These are phyloP conservation scores for Chloropsis cyanopogon DNA, from an alignment of 2,113 vertebrate species.

Conservation along the genomic window DNA sequence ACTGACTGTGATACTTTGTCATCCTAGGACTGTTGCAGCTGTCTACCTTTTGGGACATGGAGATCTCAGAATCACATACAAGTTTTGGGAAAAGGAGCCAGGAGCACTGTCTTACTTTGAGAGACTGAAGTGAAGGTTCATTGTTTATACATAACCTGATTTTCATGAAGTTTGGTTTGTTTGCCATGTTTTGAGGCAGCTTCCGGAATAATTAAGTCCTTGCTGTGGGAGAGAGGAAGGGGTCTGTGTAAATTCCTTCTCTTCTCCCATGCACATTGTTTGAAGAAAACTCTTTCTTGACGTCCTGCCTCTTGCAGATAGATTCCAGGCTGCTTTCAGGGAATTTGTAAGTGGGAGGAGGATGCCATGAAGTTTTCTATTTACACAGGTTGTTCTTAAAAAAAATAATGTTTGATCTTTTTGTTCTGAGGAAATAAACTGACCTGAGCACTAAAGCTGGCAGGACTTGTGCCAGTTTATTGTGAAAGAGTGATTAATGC, in stretches of 20 bases:
- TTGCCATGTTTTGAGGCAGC: background rate
- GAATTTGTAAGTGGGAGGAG: background rate
- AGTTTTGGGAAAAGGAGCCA: background rate
- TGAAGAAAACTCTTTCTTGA: background rate
- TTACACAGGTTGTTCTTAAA: constrained; percentile 2
- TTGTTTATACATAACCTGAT: background rate
- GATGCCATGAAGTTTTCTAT: background rate
- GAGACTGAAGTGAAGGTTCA: background rate
- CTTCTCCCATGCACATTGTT: background rate
- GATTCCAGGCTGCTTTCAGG: background rate
- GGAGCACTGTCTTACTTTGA: background rate
- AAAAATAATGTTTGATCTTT: constrained; percentile 15
- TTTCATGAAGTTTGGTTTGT: background rate
- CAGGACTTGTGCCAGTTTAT: background rate
- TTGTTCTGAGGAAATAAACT: constrained; percentile 64
- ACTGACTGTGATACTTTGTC: background rate
- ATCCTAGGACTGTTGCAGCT: background rate
- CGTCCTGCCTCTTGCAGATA: background rate
- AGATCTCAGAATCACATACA: background rate
- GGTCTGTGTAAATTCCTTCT: background rate
- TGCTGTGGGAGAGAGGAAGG: background rate
- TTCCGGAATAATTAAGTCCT: background rate
- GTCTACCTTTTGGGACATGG: background rate
- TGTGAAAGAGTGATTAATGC: constrained; percentile 1
- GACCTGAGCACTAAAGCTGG: background rate